Conservation (phyloP, 1,140 invertebrate species). For the Caenorhabditis inopinata region DNA sequence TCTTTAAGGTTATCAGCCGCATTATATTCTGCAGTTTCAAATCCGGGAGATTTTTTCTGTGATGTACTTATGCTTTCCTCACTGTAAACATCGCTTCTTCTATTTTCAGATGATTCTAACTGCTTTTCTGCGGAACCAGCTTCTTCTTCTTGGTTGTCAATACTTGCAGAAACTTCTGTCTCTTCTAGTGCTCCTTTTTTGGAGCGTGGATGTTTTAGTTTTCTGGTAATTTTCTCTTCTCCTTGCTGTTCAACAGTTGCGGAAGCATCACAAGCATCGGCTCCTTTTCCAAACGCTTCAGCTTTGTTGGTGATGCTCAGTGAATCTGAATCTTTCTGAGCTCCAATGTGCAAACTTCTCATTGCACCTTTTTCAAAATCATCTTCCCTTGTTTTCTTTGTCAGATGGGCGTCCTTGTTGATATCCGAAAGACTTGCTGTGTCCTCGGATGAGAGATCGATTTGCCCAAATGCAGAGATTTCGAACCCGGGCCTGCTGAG, state of each 20-base stretch:
- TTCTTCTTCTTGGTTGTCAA: not conserved
- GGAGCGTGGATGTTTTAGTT: not conserved
- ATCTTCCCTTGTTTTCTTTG: not conserved
- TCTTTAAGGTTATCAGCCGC: not conserved
- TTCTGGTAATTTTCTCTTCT: not conserved
- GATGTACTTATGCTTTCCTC: not conserved
- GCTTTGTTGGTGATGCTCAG: not conserved
- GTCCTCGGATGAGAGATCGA: not conserved
- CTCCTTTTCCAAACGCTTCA: not conserved
- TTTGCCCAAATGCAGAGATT: not conserved
- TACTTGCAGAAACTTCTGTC: not conserved
- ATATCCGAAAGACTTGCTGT: not conserved
- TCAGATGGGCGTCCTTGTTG: not conserved
- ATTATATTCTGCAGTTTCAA: not conserved
- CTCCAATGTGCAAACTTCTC: not conserved
- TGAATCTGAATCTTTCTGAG: not conserved
- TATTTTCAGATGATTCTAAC: too few species aligned
- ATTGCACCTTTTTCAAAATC: not conserved
- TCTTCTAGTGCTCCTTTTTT: not conserved
- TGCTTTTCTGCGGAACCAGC: not conserved
- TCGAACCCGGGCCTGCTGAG: not conserved
- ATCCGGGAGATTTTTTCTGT: not conserved
- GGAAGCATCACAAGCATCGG: not conserved
- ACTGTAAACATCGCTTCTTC: not conserved
- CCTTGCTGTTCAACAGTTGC: constrained; percentile 4